Conservation (phyloP, 1,140 invertebrate species). For the Berghia stephanieae region DNA sequence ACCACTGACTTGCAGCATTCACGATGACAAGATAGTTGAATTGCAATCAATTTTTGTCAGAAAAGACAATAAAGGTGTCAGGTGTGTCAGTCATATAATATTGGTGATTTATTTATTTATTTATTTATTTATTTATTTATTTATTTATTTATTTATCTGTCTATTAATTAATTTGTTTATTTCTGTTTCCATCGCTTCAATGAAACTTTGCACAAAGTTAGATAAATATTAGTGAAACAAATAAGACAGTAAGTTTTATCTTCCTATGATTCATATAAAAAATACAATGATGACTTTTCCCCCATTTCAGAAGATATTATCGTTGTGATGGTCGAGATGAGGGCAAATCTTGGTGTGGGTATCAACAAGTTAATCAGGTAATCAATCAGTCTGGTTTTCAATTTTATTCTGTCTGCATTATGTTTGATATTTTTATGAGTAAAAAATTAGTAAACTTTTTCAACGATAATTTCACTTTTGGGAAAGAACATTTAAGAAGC, state of each 20-base stretch:
- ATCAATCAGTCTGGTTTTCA: not conserved
- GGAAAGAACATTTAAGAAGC: not conserved
- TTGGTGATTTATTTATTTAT: too few species aligned
- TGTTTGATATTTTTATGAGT: not conserved
- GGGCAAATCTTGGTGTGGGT: conserved; percentile 23
- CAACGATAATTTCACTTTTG: not conserved
- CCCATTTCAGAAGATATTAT: not conserved
- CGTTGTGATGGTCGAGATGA: not conserved
- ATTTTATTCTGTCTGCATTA: not conserved
- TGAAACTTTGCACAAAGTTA: not conserved
- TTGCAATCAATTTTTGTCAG: too few species aligned
- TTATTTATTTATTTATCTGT: too few species aligned
- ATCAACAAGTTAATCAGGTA: not conserved
- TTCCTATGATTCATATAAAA: not conserved
- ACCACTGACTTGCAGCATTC: too few species aligned
- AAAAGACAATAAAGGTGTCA: too few species aligned
- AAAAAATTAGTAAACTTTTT: not conserved
- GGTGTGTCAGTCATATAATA: too few species aligned
- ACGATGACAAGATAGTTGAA: too few species aligned
- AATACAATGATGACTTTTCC: not conserved
- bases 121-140: too few species aligned
- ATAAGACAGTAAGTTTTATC: not conserved
- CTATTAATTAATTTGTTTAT: too few species aligned
- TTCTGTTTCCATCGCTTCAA: too few species aligned
- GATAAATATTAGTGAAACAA: not conserved